These are phyloP conservation scores for Cheilosia scutellata DNA, from an alignment of 2,888 invertebrate species.

Conservation along the genomic window DNA sequence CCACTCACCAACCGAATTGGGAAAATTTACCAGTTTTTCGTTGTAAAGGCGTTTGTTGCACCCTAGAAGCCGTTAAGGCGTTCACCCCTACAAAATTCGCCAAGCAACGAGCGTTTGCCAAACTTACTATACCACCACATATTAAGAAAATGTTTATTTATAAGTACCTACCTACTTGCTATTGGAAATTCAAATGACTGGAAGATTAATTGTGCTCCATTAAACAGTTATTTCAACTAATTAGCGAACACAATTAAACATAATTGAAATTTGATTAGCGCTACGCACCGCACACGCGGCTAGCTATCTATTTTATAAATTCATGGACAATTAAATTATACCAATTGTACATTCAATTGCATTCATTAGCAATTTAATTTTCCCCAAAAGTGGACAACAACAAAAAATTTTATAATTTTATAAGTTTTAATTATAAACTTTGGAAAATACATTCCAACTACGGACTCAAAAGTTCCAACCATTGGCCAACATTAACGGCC, in stretches of 20 bases:
- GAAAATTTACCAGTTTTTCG: no score
- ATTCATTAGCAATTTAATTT: conserved; percentile 9
- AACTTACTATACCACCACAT: not conserved
- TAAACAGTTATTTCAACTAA: not conserved
- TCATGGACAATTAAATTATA: not conserved
- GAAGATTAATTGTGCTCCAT: not conserved
- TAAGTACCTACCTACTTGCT: not conserved
- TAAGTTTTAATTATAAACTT: not conserved
- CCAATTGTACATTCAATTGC: conserved; percentile 12
- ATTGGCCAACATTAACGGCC: not conserved
- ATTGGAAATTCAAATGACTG: not conserved
- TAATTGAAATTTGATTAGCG: conserved; percentile 7
- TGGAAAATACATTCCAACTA: not conserved
- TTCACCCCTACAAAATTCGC: no score
- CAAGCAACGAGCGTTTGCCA: no score
- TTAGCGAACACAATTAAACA: not conserved
- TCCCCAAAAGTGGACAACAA: not conserved
- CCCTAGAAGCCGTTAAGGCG: no score
- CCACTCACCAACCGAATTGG: no score
- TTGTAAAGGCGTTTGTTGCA: no score
- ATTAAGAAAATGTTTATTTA: not conserved
- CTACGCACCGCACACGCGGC: not conserved
- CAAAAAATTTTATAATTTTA: not conserved
- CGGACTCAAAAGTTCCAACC: not conserved
- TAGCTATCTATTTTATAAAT: not conserved